These are phyloP conservation scores for Drosophila atripex DNA, from an alignment of 2,888 invertebrate species.

Conservation along the genomic window DNA sequence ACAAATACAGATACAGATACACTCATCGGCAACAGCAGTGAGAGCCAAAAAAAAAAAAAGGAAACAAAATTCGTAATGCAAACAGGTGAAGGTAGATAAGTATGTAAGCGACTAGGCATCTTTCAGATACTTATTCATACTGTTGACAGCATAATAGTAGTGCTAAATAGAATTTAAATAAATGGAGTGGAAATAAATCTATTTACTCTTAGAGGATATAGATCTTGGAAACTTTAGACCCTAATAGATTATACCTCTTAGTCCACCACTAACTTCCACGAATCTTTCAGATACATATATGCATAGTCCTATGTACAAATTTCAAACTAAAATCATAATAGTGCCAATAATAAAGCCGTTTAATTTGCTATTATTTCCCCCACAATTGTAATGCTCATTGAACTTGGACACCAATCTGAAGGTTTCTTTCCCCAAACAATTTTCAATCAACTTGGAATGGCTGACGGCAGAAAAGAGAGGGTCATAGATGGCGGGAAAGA, in stretches of 20 bases:
- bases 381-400: slow-evolving; percentile 28
- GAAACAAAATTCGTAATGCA: slow-evolving; percentile 53
- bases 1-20: slow-evolving; percentile 24
- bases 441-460: slow-evolving; percentile 18
- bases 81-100: slow-evolving; percentile 27
- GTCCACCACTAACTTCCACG: too few species aligned
- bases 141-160: not conserved
- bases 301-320: too few species aligned
- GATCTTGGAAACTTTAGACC: too few species aligned
- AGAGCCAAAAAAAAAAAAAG: slow-evolving; percentile 40
- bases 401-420: slow-evolving; percentile 22
- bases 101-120: slow-evolving; percentile 5
- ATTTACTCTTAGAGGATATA: not conserved
- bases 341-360: too few species aligned
- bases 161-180: not conserved
- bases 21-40: slow-evolving; percentile 48
- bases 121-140: slow-evolving; percentile 1
- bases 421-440: slow-evolving; percentile 9
- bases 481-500: not conserved
- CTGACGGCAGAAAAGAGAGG: slow-evolving; percentile 1
- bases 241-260: too few species aligned
- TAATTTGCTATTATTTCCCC: slow-evolving; percentile 14
- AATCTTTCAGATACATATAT: too few species aligned
- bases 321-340: too few species aligned
- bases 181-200: not conserved